A percentile compares a stretch with the other conserved stretches of the same genome.
phyloP scores from a whole-genome alignment of 2,888 invertebrate species.

The Leucoptera coffeella region DNA sequence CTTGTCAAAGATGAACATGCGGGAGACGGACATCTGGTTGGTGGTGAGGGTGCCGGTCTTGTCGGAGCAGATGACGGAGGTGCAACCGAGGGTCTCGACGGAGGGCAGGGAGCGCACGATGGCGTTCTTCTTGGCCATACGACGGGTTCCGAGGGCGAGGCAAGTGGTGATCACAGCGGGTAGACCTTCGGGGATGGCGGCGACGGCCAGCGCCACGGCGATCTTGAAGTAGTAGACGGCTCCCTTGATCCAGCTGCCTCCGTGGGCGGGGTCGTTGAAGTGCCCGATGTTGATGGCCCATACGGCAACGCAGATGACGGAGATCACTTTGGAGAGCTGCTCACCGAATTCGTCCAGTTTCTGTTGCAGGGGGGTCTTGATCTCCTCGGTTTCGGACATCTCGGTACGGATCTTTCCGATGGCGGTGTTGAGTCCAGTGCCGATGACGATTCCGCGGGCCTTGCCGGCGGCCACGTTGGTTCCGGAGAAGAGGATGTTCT shows the following conservation, averaged over 20 bases:
- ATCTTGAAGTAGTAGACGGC: constrained; percentile 99
- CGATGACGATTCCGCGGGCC: constrained; percentile 96
- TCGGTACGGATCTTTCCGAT: constrained; percentile 99
- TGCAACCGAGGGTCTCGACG: constrained; percentile 99
- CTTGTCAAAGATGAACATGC: constrained; percentile 94
- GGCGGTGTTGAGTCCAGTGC: constrained; percentile 95
- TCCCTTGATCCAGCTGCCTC: constrained; percentile 99
- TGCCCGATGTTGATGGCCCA: constrained; percentile 99
- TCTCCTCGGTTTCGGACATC: constrained; percentile 99
- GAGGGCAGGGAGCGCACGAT: constrained; percentile 98
- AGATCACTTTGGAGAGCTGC: constrained; percentile 98
- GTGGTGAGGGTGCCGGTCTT: constrained; percentile 99
- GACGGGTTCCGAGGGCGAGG: constrained; percentile 94
- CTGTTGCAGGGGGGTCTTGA: constrained; percentile 99
- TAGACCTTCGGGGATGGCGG: constrained; percentile 99
- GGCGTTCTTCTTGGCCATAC: constrained; percentile 99
- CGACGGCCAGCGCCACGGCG: constrained; percentile 98
- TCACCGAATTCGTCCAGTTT: constrained; percentile 99
- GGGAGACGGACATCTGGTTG: constrained; percentile 99
- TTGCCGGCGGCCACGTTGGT: constrained; percentile 99
- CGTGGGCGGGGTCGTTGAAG: constrained; percentile 99
- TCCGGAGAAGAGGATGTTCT: constrained; percentile 99
- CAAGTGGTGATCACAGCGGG: constrained; percentile 99
- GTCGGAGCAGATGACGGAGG: constrained; percentile 99
- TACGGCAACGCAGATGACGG: constrained; percentile 98